A percentile compares a stretch with the other conserved stretches of the same genome.
These are phyloP conservation scores for Noctua fimbriata DNA, from an alignment of 2,888 invertebrate species.

Conservation along the genomic window DNA sequence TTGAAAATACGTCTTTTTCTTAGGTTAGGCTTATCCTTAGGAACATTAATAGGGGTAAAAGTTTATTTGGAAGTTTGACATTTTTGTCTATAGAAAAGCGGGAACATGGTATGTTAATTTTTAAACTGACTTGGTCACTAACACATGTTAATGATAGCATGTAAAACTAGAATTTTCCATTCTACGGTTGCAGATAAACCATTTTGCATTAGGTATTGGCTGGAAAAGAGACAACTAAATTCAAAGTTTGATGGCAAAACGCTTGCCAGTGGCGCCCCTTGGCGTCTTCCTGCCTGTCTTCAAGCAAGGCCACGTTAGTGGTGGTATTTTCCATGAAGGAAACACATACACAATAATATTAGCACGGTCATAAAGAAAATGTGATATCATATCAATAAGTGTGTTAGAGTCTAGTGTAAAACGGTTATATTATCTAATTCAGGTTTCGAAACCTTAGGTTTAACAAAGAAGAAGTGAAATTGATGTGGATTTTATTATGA, in stretches of 20 bases:
- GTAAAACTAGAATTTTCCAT: neutral
- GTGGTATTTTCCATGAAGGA: constrained; percentile 17
- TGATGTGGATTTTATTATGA: neutral
- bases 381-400: neutral
- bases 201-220: constrained; percentile 14
- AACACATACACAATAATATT: constrained; percentile 4
- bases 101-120: neutral
- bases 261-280: neutral
- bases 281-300: neutral
- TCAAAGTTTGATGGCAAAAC: constrained; percentile 2
- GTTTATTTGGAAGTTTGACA: neutral
- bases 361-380: constrained; percentile 1
- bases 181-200: neutral
- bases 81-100: neutral
- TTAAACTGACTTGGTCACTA: no score
- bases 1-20: no score
- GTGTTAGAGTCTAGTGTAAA: neutral
- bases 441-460: neutral
- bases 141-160: neutral
- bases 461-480: neutral
- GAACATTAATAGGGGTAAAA: neutral
- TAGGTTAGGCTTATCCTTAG: no score
- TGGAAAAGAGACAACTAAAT: constrained; percentile 15
- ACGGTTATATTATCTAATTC: neutral
- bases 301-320: neutral